Evolutionary conservation across 1,140 invertebrate genomes (phyloP).

Genomic region (Euglossa dilemma): DNA sequence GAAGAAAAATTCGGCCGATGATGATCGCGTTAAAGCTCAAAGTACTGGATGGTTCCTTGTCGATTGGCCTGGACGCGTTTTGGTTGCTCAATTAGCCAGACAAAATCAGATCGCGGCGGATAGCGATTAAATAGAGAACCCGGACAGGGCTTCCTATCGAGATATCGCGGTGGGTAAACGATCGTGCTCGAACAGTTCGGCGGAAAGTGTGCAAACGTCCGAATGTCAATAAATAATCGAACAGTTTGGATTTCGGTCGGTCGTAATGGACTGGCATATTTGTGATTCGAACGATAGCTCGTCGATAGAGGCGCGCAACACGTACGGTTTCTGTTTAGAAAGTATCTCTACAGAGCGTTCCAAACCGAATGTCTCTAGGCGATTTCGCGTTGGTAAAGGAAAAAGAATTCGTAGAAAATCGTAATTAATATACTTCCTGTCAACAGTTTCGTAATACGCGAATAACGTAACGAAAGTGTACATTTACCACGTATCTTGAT

Average conservation of each 20-base stretch:
- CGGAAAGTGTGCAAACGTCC: constrained; percentile 53
- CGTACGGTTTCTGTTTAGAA: not conserved
- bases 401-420: no score
- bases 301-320: not conserved
- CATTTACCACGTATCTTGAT: no score
- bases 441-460: no score
- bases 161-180: constrained; percentile 46
- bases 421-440: no score
- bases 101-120: constrained; percentile 44
- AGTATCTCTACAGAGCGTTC: not conserved
- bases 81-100: constrained; percentile 37
- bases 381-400: no score
- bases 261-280: constrained; percentile 13
- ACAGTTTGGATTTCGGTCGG: constrained; percentile 23
- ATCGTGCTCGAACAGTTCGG: constrained; percentile 33
- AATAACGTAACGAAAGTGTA: no score
- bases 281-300: not conserved
- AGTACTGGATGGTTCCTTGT: not conserved
- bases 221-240: constrained; percentile 47
- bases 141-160: constrained; percentile 26
- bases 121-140: constrained; percentile 43
- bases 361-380: not conserved
- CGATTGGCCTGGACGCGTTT: constrained; percentile 11
- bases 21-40: not conserved
- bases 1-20: not conserved